Evolutionary conservation across 2,888 invertebrate genomes (phyloP).

Genomic region (Helleia helle): DNA sequence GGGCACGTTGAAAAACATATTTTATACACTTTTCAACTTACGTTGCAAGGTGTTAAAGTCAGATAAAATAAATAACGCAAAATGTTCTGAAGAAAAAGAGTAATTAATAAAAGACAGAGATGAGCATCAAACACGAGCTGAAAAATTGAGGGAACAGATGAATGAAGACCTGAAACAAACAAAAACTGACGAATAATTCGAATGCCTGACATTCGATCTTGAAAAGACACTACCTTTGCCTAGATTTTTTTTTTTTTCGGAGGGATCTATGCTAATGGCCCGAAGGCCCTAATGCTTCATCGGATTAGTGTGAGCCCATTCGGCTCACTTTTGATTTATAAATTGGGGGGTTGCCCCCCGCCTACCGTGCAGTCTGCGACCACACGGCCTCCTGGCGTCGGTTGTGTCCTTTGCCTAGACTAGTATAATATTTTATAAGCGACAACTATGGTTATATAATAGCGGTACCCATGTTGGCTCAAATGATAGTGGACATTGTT

Average conservation of each 20-base stretch:
- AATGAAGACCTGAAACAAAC: constrained; percentile 4
- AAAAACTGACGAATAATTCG: constrained; percentile 3
- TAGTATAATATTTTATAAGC: constrained; percentile 10
- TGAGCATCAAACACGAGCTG: constrained; percentile 1
- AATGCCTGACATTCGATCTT: constrained; percentile 2
- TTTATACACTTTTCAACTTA: constrained; percentile 3
- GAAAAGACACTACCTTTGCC: constrained; percentile 6
- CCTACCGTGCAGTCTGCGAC: no score
- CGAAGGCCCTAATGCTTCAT: no score
- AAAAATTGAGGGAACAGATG: constrained; percentile 2
- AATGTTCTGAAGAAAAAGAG: constrained; percentile 1
- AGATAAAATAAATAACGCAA: not conserved
- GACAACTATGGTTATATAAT: constrained; percentile 10
- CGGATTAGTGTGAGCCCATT: no score
- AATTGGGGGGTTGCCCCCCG: no score
- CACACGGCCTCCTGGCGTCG: no score
- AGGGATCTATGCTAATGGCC: no score
- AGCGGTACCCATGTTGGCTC: constrained; percentile 17
- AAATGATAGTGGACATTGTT: constrained; percentile 14
- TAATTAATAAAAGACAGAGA: not conserved
- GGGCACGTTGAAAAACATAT: constrained; percentile 3
- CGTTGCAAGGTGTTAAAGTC: not conserved
- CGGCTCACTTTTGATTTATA: no score
- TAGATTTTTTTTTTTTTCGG: no score
- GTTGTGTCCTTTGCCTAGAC: no score